These are phyloP conservation scores for Campopleginae sp. DNA, from an alignment of 2,888 invertebrate genomes.

Conservation along the genomic window DNA sequence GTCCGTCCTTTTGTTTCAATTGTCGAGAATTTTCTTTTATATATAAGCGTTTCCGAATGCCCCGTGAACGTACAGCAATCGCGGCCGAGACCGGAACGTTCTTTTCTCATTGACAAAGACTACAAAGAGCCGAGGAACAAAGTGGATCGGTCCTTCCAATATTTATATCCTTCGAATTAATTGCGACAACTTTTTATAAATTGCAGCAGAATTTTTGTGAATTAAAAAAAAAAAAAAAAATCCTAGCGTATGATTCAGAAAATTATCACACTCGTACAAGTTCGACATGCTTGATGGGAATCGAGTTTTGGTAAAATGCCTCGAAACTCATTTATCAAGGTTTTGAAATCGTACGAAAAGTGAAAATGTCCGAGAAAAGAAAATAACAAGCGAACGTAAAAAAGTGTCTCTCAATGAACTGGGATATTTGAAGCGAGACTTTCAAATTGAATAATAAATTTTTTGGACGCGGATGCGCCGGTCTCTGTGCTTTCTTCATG, in stretches of 20 bases:
- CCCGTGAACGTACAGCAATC: conserved; percentile 13
- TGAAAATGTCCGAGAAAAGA: not conserved
- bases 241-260: not conserved
- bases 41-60: conserved; percentile 2
- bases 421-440: not conserved
- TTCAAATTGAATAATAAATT: conserved; percentile 3
- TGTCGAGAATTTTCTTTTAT: conserved; percentile 47
- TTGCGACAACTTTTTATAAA: not conserved
- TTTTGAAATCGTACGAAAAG: not conserved
- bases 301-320: not conserved
- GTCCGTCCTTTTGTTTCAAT: conserved; percentile 56
- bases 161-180: not conserved
- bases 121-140: conserved; percentile 3
- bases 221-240: not conserved
- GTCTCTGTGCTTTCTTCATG: not conserved
- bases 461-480: not conserved
- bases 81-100: conserved; percentile 22
- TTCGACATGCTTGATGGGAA: not conserved
- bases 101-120: conserved; percentile 15
- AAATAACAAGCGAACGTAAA: not conserved
- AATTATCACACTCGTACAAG: not conserved
- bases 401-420: not conserved
- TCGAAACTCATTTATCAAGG: not conserved
- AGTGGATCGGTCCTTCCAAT: not conserved
- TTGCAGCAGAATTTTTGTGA: not conserved